Conservation (phyloP, 2,888 invertebrate species). For the Hololepta plana region DNA sequence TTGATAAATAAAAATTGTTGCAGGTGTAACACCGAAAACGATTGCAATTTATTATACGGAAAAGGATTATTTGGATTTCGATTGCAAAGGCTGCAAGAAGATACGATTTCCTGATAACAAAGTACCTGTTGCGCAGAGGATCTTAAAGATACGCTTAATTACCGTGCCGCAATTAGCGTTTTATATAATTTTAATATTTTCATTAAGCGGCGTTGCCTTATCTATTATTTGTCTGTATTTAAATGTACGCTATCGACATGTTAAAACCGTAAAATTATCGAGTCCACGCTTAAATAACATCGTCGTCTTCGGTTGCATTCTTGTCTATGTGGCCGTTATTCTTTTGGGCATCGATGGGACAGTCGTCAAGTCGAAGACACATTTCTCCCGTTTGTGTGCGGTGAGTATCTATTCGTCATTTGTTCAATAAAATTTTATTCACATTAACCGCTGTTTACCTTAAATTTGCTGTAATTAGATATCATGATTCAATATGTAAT, state of each 20-base stretch:
- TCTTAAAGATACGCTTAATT: conserved; percentile 55
- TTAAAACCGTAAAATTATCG: conserved; percentile 79
- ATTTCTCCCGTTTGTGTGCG: conserved; percentile 69
- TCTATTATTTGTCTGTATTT: conserved; percentile 62
- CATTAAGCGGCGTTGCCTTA: conserved; percentile 54
- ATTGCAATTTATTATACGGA: conserved; percentile 57
- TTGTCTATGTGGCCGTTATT: conserved; percentile 80
- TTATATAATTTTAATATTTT: conserved; percentile 50
- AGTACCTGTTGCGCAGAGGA: conserved; percentile 61
- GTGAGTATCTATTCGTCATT: too few species aligned
- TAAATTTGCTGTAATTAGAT: too few species aligned
- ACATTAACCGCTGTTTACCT: too few species aligned
- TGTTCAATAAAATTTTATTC: too few species aligned
- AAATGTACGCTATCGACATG: conserved; percentile 65
- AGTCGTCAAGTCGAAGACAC: conserved; percentile 45
- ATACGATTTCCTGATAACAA: conserved; percentile 60
- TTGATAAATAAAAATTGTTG: too few species aligned
- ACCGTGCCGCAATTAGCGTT: conserved; percentile 63
- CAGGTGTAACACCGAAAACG: conserved; percentile 49
- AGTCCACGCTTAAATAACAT: conserved; percentile 86
- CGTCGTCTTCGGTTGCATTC: conserved; percentile 74
- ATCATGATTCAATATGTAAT: too few species aligned
- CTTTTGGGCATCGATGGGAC: conserved; percentile 71
- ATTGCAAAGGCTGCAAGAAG: conserved; percentile 48
- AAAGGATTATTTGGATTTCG: conserved; percentile 40